Base-by-base conservation (phyloP, 1,140 invertebrate species). In the Subanguina moxae region DNA sequence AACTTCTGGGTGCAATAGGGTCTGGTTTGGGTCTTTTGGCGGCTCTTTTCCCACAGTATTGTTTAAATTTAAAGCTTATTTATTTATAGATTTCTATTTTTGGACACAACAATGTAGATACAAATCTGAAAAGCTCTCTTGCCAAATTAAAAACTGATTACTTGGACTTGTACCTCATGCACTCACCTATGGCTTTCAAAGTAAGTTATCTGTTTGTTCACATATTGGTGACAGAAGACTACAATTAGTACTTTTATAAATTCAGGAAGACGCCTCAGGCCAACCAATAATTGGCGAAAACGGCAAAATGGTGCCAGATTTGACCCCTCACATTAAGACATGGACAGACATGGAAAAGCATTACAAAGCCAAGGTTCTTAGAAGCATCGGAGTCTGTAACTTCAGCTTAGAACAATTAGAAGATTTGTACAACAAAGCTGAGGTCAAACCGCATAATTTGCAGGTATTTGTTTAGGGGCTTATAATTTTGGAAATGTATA, bases 141-240 rank as follows among this genome's bases (percentile, higher is more conserved):
- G 83, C 87, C 59, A 87, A 87, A 42, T 83, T 93, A n/a, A 87
- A 89, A 71, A 78, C 91, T 64, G 87, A 89, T 65, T 93, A 93
- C 78, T 82, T 93, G 0, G 91, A 93, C 78, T 84, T 93, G 65
- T 93, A 91, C 81, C 84, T 93, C 9, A 86, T 93, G 63, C 91
- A 93, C 71, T 87, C 87, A 27, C 19, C 72, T 15, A 27, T 62
- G 25, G 28, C 68, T 23, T 63, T 56, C 19, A 70, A 69, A 46
- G 62, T 27, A 9, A 28, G 52, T 56, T 56, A 5, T 56, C 13
- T 46, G 15, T 46, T 46, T 21, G 15, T 21, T 46, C 15, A 46
- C 21, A n/a, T n/a, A n/a, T n/a, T n/a, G n/a, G n/a, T n/a, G n/a
- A n/a, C n/a, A n/a, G n/a, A 15, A 46, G 45, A 21, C 21, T 15